Evolutionary conservation across 1,140 invertebrate species (phyloP).

Genomic region (Caerostris darwini): DNA sequence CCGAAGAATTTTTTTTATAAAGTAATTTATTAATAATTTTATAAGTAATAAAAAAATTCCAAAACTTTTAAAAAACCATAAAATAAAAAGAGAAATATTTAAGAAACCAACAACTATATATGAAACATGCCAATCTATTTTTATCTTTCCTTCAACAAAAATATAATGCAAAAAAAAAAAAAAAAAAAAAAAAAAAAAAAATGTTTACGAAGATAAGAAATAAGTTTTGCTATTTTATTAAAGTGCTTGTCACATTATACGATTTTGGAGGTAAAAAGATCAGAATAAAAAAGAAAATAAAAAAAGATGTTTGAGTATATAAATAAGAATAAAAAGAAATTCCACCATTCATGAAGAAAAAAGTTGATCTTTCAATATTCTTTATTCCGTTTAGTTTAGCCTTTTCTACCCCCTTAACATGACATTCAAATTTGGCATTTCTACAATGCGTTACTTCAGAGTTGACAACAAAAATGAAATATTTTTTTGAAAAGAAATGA

Average conservation of each 20-base stretch:
- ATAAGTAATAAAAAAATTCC: too few relatives aligned
- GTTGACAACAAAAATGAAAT: conserved; percentile 10
- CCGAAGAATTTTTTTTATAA: too few relatives aligned
- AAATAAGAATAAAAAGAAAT: neutral
- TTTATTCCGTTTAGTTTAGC: neutral
- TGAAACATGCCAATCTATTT: too few relatives aligned
- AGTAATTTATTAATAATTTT: too few relatives aligned
- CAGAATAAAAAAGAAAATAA: neutral
- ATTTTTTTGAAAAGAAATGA: conserved; percentile 13
- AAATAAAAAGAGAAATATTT: too few relatives aligned
- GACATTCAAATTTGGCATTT: conserved; percentile 14
- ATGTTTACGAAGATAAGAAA: neutral
- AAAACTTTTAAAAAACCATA: too few relatives aligned
- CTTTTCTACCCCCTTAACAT: neutral
- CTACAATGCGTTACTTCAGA: neutral
- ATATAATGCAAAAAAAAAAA: too few relatives aligned
- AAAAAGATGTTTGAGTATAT: neutral
- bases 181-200: too few relatives aligned
- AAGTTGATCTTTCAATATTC: neutral
- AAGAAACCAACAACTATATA: too few relatives aligned
- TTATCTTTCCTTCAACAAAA: too few relatives aligned
- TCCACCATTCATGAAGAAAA: neutral
- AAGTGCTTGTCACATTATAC: neutral
- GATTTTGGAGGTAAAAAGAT: neutral
- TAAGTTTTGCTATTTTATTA: neutral